Conservation (phyloP, 2,797 vertebrate species). For the Rhynchonycteris naso region DNA sequence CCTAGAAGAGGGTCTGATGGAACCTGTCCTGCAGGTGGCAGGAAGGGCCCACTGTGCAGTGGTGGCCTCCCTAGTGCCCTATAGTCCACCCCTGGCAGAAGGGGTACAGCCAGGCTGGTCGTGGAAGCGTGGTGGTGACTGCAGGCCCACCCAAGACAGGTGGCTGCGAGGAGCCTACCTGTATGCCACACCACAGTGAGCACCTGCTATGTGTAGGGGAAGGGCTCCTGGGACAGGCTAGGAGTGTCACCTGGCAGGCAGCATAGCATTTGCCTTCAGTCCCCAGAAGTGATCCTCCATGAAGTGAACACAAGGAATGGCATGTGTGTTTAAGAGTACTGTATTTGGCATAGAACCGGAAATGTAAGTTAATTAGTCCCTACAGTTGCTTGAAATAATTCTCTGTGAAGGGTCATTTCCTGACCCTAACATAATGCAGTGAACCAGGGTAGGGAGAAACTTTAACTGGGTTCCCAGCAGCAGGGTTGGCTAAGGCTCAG, state of each 20-base stretch:
- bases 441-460: slow-evolving; percentile 78
- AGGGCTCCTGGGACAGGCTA: background rate
- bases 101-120: background rate
- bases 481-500: slow-evolving; percentile 50
- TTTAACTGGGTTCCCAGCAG: slow-evolving; percentile 75
- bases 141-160: background rate
- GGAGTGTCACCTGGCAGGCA: background rate
- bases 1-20: background rate
- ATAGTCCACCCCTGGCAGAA: background rate
- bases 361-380: slow-evolving; percentile 81
- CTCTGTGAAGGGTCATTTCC: slow-evolving; percentile 79
- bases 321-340: slow-evolving; percentile 65
- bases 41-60: background rate
- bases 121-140: background rate
- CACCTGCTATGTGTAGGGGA: background rate
- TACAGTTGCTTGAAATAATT: slow-evolving; percentile 85
- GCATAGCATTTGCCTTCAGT: no score
- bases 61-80: background rate
- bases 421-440: slow-evolving; percentile 81
- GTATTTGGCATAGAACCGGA: slow-evolving; percentile 80
- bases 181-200: background rate
- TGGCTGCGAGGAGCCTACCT: background rate
- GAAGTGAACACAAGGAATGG: slow-evolving; percentile 71
- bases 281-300: background rate
- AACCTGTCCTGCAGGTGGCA: background rate